phyloP scores from a whole-genome alignment of 2,113 vertebrate genomes.

The Tor tambroides region DNA sequence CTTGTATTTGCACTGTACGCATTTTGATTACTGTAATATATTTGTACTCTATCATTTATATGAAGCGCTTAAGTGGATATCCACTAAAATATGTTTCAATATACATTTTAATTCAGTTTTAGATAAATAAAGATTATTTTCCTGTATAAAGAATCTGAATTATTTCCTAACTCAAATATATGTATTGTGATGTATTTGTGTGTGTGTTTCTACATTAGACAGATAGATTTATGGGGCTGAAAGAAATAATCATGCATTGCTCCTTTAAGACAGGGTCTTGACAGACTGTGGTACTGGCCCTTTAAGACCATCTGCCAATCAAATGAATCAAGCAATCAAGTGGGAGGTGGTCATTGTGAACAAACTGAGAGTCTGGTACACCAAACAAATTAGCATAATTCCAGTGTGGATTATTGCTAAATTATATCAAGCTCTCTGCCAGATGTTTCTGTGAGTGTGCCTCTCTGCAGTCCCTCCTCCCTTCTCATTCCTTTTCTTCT shows the following conservation, averaged over 20 bases:
- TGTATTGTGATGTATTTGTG: neutral
- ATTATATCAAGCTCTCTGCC: too few species aligned
- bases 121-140: neutral
- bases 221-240: too few species aligned
- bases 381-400: neutral
- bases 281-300: neutral
- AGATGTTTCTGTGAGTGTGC: too few species aligned
- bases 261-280: neutral
- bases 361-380: neutral
- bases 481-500: too few species aligned
- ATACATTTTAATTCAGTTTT: neutral
- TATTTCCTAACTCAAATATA: neutral
- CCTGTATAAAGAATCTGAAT: neutral
- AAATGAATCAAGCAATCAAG: neutral
- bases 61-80: neutral
- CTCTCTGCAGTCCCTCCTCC: too few species aligned
- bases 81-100: neutral
- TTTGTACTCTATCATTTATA: neutral
- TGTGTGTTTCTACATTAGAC: neutral
- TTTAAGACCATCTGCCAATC: neutral
- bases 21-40: neutral
- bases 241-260: neutral
- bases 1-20: conserved; percentile 8
- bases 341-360: neutral
- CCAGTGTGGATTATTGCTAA: neutral